Evolutionary conservation across 1,140 invertebrate species (phyloP), one percentile per base, ranked within the genome.

Genomic region (Mylabris phalerata): DNA sequence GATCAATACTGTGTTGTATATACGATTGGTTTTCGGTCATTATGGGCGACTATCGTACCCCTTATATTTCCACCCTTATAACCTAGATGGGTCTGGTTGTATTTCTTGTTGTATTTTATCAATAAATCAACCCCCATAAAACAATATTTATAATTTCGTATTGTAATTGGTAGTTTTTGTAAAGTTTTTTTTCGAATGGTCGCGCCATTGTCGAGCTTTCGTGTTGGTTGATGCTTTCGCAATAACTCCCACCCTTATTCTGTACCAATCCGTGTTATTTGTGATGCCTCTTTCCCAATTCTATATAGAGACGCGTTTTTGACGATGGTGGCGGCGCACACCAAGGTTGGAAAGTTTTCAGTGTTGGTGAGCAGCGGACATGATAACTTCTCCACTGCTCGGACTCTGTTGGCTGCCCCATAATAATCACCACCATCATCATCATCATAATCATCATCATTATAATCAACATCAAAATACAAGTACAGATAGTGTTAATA

Each of bases 361-460:
- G 70, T 72, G 65, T 61, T 69, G 63, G 66, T 61, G 62, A 63
- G 64, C 66, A 65, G 64, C 68, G 70, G 70, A 63, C 70, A 72
- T 72, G 70, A 68, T 72, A 72, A 69, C 68, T 66, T 67, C 70
- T 59, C 62, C 70, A 59, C 59, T 67, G 55, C 61, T 63, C 55
- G 63, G 61, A 56, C 59, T 61, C 59, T 67, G 67, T 67, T 67
- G 65, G 64, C 61, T 68, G 62, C 67, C 64, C 50, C 62, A 62
- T 62, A 62, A 57, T 50, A 48, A 60, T 32, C 32, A 32, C 7
- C 32, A 32, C 7, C 32, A 32, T 32, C 32, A 32, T 32, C 32
- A 32, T 32, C 32, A 32, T 7, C 27, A 32, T 32, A 32, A 32
- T 32, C 27, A 32, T 32, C 27, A 32, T 32, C 7, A 32, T 32